These are phyloP conservation scores for Thecophora atra DNA, from an alignment of 2,888 invertebrate genomes.

Conservation along the genomic window DNA sequence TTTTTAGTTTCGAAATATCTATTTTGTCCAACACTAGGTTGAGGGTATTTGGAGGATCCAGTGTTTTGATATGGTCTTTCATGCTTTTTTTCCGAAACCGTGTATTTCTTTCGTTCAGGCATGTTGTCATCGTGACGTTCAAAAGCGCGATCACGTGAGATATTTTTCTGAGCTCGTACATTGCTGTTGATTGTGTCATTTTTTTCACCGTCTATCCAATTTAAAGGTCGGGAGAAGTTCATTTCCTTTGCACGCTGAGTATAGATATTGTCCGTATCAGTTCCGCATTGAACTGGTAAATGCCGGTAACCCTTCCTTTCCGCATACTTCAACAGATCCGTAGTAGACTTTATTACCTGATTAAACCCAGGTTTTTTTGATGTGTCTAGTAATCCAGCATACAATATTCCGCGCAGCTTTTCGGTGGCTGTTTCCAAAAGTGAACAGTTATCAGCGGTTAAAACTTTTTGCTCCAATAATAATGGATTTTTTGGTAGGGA, in stretches of 20 bases:
- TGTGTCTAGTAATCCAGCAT: slow-evolving; percentile 44
- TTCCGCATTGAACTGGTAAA: background rate
- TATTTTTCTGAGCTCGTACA: too few relatives aligned
- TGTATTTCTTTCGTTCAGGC: too few relatives aligned
- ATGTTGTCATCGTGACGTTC: too few relatives aligned
- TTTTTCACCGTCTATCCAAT: background rate
- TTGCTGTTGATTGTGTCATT: background rate
- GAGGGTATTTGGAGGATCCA: background rate
- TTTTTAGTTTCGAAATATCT: background rate
- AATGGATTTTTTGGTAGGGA: slow-evolving; percentile 70
- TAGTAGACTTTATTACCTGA: slow-evolving; percentile 42
- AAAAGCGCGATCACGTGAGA: too few relatives aligned
- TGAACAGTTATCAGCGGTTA: slow-evolving; percentile 75
- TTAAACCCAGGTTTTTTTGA: slow-evolving; percentile 44
- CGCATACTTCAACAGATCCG: slow-evolving; percentile 43
- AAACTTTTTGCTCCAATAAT: slow-evolving; percentile 75
- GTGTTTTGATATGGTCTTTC: background rate
- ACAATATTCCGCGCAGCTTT: slow-evolving; percentile 68
- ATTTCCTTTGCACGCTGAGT: background rate
- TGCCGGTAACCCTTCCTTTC: slow-evolving; percentile 44
- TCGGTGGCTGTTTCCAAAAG: slow-evolving; percentile 55
- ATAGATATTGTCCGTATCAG: background rate
- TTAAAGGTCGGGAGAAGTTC: background rate
- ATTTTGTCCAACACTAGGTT: background rate
- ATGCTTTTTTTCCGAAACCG: background rate